Base-by-base conservation (phyloP, 2,888 invertebrate genomes). In the Standfussiana lucernea region DNA sequence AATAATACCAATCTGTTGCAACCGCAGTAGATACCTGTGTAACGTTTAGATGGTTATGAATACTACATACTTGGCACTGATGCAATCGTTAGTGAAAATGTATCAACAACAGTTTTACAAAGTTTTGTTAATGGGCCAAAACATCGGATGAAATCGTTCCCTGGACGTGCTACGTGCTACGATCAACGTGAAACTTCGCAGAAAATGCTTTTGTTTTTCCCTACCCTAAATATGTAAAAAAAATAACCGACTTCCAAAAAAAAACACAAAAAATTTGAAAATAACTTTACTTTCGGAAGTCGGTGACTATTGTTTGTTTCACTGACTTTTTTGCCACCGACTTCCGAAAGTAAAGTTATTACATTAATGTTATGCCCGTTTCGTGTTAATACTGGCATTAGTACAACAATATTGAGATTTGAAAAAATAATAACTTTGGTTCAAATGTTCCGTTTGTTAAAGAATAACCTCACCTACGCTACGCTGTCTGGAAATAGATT, bases 1-100 rank as follows among this genome's bases (percentile, higher is more conserved):
- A 76, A 64, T 45, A 62, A 15, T 7, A 53, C 28, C 7, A 62
- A 40, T 77, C 13, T 10, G 66, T 28, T 79, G 66, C 45, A 82
- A 18, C n/a, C n/a, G n/a, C 28, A 11, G 15, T 35, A 56, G n/a
- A 2, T 72, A 50, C 28, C 28, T 6, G 42, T 15, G 28, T 50
- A 35, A 42, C 21, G 13, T 42, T 18, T n/a, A 32, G 24, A 24
- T 45, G 35, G 45, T 45, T 50, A 42, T 18, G 35, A n/a, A 50
- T 28, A 47, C 10, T 18, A n/a, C 13, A 37, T 68, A 50, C 15
- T 35, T 18, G 13, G 24, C 28, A 40, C 15, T n/a, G 11, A 15
- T 50, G 18, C 40, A 59, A 35, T 28, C 18, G 21, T 50, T 62
- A 7, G 6, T 32, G 4, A 35, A 53, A 40, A 72, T 24, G 13